Evolutionary conservation across 2,113 vertebrate genomes (phyloP).

Genomic region (Talpa occidentalis): DNA sequence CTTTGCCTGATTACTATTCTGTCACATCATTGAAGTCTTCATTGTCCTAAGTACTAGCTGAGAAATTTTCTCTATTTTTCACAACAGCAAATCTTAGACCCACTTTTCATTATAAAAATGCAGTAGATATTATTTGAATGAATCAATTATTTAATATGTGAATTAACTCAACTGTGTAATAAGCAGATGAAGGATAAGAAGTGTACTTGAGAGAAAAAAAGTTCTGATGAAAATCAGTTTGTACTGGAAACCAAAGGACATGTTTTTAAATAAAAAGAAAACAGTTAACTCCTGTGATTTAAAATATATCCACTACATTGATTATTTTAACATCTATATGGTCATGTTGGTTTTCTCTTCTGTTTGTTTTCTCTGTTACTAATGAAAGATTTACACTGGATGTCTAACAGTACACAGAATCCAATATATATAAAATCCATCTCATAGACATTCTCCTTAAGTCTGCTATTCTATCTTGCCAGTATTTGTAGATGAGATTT

Average conservation of each 20-base stretch:
- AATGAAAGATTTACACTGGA: neutral
- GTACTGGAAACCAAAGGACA: neutral
- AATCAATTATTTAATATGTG: neutral
- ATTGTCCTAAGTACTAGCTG: neutral
- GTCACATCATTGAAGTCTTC: neutral
- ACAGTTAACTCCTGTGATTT: neutral
- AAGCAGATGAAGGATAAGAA: neutral
- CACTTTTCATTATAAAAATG: neutral
- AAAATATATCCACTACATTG: neutral
- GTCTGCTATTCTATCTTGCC: neutral
- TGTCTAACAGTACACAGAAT: neutral
- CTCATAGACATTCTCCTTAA: neutral
- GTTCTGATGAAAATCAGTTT: neutral
- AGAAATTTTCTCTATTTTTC: neutral
- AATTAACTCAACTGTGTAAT: neutral
- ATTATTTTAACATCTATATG: neutral
- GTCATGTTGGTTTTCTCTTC: neutral
- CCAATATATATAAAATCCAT: neutral
- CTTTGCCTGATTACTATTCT: neutral
- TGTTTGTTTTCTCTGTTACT: slow-evolving; percentile 1
- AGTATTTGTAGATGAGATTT: neutral
- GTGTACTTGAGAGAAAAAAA: neutral
- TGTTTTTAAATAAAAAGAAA: neutral
- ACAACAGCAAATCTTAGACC: neutral
- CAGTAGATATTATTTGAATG: neutral